Percentiles rank a stretch among this genome's conserved stretches.
Evolutionary conservation across 2,113 vertebrate genomes (phyloP).

Genomic region (Etheostoma spectabile): DNA sequence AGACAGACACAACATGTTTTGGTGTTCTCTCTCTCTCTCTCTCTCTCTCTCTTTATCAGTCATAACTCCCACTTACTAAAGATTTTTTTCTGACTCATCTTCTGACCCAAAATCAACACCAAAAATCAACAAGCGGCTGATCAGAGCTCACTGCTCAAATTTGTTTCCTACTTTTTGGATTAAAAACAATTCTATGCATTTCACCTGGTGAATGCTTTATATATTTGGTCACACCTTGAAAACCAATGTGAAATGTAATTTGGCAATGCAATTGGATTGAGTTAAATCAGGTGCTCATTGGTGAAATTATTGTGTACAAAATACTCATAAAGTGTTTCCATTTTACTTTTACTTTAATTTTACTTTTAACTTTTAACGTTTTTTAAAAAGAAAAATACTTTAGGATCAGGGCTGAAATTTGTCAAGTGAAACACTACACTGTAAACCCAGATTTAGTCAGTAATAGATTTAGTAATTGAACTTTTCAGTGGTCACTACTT

Average conservation of each 20-base stretch:
- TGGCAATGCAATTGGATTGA: neutral
- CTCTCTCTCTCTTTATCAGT: too few relatives aligned
- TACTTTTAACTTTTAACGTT: too few relatives aligned
- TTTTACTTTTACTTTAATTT: too few relatives aligned
- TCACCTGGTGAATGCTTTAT: neutral
- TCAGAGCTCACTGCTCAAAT: neutral
- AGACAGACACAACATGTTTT: conserved; percentile 1
- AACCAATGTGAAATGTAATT: neutral
- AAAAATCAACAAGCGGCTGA: neutral
- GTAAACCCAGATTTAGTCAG: too few relatives aligned
- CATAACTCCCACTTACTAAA: too few relatives aligned
- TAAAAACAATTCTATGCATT: neutral
- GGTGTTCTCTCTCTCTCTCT: neutral
- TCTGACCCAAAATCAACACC: neutral
- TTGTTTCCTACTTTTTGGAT: neutral
- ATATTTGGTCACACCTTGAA: neutral
- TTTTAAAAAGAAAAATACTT: too few relatives aligned
- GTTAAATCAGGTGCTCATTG: neutral
- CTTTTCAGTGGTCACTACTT: too few relatives aligned
- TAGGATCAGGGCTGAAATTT: too few relatives aligned
- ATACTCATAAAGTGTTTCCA: conserved; percentile 23
- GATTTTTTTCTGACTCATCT: neutral
- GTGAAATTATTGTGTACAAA: conserved; percentile 12
- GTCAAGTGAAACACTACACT: too few relatives aligned
- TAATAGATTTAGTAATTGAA: too few relatives aligned